Conservation (phyloP, 2,888 invertebrate genomes). For the Leucophenga montana region DNA sequence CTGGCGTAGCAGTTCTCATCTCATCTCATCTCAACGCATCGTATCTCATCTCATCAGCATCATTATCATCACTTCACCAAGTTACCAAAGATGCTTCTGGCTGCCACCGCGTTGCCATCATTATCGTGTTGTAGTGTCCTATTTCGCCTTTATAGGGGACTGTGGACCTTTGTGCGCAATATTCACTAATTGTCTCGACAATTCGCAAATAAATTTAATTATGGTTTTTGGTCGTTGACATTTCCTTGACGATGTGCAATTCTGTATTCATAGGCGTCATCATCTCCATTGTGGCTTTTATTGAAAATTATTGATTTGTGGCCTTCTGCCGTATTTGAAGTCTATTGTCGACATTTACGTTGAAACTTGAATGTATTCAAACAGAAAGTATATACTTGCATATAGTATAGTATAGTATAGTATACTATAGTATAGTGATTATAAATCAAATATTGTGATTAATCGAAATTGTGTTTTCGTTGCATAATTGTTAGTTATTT, state of each 20-base stretch:
- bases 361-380: no score
- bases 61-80: neutral
- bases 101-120: neutral
- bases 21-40: slow-evolving; percentile 6
- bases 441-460: slow-evolving; percentile 23
- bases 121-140: neutral
- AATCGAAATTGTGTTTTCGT: slow-evolving; percentile 8
- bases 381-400: neutral
- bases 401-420: neutral
- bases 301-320: slow-evolving; percentile 21
- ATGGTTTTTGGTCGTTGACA: slow-evolving; percentile 45
- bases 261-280: neutral
- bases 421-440: neutral
- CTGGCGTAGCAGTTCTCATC: slow-evolving; percentile 4
- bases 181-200: slow-evolving; percentile 32
- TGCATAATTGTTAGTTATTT: neutral
- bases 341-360: neutral
- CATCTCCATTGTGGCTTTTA: slow-evolving; percentile 1
- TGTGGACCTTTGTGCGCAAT: slow-evolving; percentile 4
- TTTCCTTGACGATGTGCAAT: neutral
- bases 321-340: neutral
- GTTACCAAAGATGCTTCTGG: no score
- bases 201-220: slow-evolving; percentile 52
- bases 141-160: neutral
- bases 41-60: neutral